These are phyloP conservation scores for Dasyprocta punctata DNA, from an alignment of 2,113 vertebrate genomes.

Conservation along the genomic window DNA sequence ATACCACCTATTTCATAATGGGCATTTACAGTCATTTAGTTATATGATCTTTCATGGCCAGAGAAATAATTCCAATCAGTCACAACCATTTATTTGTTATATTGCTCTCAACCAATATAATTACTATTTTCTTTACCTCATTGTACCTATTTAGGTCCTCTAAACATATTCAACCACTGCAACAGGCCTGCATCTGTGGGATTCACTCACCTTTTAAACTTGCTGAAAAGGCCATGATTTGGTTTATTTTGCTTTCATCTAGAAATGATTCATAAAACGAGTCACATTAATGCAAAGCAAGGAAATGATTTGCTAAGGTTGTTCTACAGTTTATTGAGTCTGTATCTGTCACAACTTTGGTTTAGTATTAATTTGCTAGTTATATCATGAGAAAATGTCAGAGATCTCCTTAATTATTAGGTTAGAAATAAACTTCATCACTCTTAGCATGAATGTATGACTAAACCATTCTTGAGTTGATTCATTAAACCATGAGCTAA, in stretches of 20 bases:
- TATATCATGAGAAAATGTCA: background rate
- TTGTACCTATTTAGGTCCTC: background rate
- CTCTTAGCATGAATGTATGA: slow-evolving; percentile 3
- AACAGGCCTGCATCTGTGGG: background rate
- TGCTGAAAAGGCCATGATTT: background rate
- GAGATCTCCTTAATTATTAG: slow-evolving; percentile 43
- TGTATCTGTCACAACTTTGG: background rate
- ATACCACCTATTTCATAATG: background rate
- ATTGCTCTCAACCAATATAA: background rate
- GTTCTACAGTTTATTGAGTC: background rate
- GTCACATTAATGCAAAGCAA: background rate
- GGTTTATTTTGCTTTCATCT: slow-evolving; percentile 40
- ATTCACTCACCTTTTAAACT: background rate
- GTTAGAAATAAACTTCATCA: slow-evolving; percentile 18
- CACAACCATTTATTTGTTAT: background rate
- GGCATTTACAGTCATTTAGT: accelerated
- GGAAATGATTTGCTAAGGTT: background rate
- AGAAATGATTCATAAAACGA: slow-evolving; percentile 25
- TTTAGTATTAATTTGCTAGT: slow-evolving; percentile 40
- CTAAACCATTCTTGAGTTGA: slow-evolving; percentile 51
- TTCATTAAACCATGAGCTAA: slow-evolving; percentile 55
- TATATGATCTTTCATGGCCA: background rate
- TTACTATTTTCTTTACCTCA: background rate
- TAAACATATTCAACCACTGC: background rate
- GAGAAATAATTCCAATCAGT: background rate